phyloP scores from a whole-genome alignment of 1,140 invertebrate genomes.

The Melipona quadrifasciata region DNA sequence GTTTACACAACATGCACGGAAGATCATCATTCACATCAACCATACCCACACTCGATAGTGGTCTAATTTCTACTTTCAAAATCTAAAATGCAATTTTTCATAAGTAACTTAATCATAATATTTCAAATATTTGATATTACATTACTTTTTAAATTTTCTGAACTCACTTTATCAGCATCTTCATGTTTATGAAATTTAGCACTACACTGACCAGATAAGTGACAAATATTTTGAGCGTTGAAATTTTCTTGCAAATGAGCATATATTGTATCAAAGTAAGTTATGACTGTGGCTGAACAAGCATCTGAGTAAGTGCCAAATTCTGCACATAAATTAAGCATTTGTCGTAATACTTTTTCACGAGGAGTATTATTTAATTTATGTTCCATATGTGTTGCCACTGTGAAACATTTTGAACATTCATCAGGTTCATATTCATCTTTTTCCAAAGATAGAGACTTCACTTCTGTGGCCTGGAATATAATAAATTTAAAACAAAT shows the following conservation, averaged over 20 bases:
- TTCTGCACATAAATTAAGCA: constrained; percentile 83
- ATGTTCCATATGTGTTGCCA: constrained; percentile 76
- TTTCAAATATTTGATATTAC: background rate
- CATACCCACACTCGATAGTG: constrained; percentile 82
- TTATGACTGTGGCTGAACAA: constrained; percentile 88
- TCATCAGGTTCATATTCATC: constrained; percentile 77
- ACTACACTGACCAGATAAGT: constrained; percentile 88
- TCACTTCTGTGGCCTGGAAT: constrained; percentile 49
- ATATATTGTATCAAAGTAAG: constrained; percentile 88
- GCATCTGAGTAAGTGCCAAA: constrained; percentile 89
- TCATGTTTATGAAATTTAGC: constrained; percentile 86
- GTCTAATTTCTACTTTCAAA: constrained; percentile 82
- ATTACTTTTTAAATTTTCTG: background rate
- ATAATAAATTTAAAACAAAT: constrained; percentile 15
- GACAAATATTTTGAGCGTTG: constrained; percentile 86
- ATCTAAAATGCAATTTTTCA: constrained; percentile 52
- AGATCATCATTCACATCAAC: constrained; percentile 85
- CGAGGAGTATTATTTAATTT: constrained; percentile 70
- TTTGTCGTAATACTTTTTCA: constrained; percentile 67
- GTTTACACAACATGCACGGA: constrained; percentile 92
- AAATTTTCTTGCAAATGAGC: constrained; percentile 84
- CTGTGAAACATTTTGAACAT: constrained; percentile 77
- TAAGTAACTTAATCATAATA: constrained; percentile 19
- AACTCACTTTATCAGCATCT: constrained; percentile 78
- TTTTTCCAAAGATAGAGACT: constrained; percentile 61